A percentile compares a stretch with the other conserved stretches of the same genome.
phyloP scores from a whole-genome alignment of 2,888 invertebrate genomes.

The Amphipyra tragopoginis region DNA sequence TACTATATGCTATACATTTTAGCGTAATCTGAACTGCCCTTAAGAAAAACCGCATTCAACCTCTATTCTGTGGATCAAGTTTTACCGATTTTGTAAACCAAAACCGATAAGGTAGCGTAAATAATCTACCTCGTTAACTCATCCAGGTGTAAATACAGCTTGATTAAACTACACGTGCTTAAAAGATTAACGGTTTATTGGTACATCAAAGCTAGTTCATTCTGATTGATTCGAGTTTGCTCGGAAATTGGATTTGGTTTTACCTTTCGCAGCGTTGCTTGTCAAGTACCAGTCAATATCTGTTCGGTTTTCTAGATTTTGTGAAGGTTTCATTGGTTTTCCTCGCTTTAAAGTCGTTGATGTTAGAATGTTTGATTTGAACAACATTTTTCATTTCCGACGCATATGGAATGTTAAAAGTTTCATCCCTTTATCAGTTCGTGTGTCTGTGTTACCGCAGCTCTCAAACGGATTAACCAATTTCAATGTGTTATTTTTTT shows the following conservation, averaged over 20 bases:
- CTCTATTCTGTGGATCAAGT: too few relatives aligned
- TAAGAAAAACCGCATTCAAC: constrained; percentile 15
- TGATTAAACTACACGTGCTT: constrained; percentile 9
- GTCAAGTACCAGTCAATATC: constrained; percentile 12
- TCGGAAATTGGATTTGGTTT: constrained; percentile 15
- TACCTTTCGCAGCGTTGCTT: constrained; percentile 13
- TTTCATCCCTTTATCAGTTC: background rate
- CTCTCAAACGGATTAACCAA: too few relatives aligned
- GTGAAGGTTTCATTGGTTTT: constrained; percentile 1
- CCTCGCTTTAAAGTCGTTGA: background rate
- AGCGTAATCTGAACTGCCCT: too few relatives aligned
- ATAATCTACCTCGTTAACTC: background rate
- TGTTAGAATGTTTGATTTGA: background rate
- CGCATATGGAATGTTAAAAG: background rate
- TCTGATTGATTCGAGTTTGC: constrained; percentile 15
- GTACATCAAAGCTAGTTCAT: constrained; percentile 18
- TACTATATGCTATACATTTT: too few relatives aligned
- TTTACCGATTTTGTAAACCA: too few relatives aligned
- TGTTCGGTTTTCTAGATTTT: constrained; percentile 6
- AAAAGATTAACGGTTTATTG: constrained; percentile 8
- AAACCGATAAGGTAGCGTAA: background rate
- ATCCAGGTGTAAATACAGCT: constrained; percentile 1
- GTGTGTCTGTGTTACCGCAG: too few relatives aligned
- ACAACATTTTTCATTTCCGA: too few relatives aligned
- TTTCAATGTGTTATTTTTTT: too few relatives aligned